Percentiles rank a stretch among this genome's conserved stretches.
These are phyloP conservation scores for Sphyrna mokarran DNA, from an alignment of 2,113 vertebrate species.

Conservation along the genomic window DNA sequence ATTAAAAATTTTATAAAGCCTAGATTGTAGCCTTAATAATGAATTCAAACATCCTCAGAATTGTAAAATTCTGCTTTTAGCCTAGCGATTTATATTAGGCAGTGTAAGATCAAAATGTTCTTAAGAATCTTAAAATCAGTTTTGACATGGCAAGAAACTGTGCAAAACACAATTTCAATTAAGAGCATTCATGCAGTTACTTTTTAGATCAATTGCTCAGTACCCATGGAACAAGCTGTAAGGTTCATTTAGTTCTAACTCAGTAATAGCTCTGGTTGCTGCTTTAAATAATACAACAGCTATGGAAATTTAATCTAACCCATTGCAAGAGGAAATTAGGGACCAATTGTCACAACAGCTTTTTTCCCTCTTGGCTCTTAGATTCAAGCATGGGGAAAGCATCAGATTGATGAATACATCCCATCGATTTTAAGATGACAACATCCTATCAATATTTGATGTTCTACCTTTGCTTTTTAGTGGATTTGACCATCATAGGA, in stretches of 20 bases:
- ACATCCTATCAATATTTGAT: neutral
- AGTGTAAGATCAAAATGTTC: neutral
- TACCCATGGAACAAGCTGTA: neutral
- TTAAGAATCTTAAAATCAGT: neutral
- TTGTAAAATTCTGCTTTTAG: neutral
- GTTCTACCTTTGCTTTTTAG: neutral
- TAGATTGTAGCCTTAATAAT: neutral
- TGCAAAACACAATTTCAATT: neutral
- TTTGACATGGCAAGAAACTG: neutral
- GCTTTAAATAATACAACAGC: conserved; percentile 21
- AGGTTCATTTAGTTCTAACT: neutral
- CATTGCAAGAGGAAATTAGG: neutral
- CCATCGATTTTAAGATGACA: neutral
- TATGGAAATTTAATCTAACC: neutral
- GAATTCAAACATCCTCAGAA: neutral
- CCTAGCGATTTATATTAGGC: neutral
- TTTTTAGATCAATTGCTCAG: conserved; percentile 8
- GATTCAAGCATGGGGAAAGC: neutral
- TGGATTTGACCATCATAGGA: neutral
- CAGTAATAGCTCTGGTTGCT: neutral
- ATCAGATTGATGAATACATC: neutral
- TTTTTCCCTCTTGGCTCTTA: neutral
- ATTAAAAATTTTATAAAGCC: neutral
- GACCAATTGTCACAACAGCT: neutral
- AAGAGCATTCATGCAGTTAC: neutral